Evolutionary conservation across 1,140 invertebrate species (phyloP).

Genomic region (Lerema accius): DNA sequence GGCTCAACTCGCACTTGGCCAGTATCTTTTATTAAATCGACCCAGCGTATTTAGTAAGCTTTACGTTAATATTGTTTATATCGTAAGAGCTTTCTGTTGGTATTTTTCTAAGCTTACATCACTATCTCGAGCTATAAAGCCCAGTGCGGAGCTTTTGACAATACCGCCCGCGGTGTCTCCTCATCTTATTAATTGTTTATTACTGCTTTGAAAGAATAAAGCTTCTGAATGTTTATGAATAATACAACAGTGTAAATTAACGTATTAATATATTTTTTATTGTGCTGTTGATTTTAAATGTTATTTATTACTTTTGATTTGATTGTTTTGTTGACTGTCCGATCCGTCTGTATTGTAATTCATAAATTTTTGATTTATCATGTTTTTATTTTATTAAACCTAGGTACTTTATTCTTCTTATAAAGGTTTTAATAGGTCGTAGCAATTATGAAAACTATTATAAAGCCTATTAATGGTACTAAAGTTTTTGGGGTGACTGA

Average conservation of each 20-base stretch:
- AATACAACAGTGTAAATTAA: slow-evolving; percentile 15
- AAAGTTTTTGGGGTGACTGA: no score
- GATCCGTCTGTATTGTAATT: no score
- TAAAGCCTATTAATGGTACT: no score
- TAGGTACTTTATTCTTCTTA: no score
- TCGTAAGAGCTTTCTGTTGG: slow-evolving; percentile 15
- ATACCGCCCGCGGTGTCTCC: slow-evolving; percentile 30
- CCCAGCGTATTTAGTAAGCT: slow-evolving; percentile 37
- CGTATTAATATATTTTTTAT: slow-evolving; percentile 6
- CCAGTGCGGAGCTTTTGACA: slow-evolving; percentile 25
- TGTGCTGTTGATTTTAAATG: not conserved
- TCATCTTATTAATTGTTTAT: slow-evolving; percentile 36
- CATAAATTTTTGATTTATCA: no score
- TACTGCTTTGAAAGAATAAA: slow-evolving; percentile 26
- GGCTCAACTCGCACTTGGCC: no score
- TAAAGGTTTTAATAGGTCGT: no score
- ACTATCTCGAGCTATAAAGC: slow-evolving; percentile 18
- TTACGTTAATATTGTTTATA: slow-evolving; percentile 41
- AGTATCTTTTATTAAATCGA: slow-evolving; percentile 24
- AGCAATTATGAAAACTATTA: no score
- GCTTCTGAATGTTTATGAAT: slow-evolving; percentile 34
- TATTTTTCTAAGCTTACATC: slow-evolving; percentile 18
- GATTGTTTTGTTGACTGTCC: no score
- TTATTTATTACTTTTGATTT: no score
- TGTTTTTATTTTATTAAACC: no score